Evolutionary conservation across 2,797 vertebrate species (phyloP), one percentile per base, ranked within the genome.

Genomic region (Odontamblyopus rebecca): DNA sequence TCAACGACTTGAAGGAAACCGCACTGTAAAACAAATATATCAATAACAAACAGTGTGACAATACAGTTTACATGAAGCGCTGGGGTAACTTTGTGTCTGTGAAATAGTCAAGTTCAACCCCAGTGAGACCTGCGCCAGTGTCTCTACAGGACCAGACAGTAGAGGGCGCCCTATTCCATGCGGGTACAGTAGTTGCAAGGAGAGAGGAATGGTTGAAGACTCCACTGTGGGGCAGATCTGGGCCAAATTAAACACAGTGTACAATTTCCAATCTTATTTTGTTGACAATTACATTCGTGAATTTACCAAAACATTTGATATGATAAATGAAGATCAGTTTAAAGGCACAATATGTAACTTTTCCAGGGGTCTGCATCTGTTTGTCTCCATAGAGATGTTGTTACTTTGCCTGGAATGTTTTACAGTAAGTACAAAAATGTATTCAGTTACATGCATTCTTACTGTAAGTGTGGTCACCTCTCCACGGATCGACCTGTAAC

Each of bases 1-100:
- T 99, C 89, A 99, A 99, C 18, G 97, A 99, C 93, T 93, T 99
- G 82, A 99, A 99, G 91, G 98, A 99, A 92, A 99, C 98, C 0
- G 98, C 98, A 85, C 95, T 99, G 94, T 99, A 89, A 86, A 71
- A 27, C 69, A 38, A 30, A 18, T 19, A 73, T 80, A 71, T 70
- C 4, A 15, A 16, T 15, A 13, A 48, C 44, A 48, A 41, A 16
- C 13, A 44, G 15, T 48, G 74, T 73, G 59, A 81, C 72, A 67
- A 82, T 4, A 18, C 64, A 69, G 79, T 85, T 85, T 83, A 85
- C 83, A 83, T 29, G 77, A 68, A 80, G 76, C 71, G 74, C 76
- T 74, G 77, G 70, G 83, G 82, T 73, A 53, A 79, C 70, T 69
- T 72, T 19, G 72, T 61, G 75, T 80, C 73, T 86, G 66, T 80